phyloP scores from a whole-genome alignment of 2,888 invertebrate genomes.

The Beris chalybata region DNA sequence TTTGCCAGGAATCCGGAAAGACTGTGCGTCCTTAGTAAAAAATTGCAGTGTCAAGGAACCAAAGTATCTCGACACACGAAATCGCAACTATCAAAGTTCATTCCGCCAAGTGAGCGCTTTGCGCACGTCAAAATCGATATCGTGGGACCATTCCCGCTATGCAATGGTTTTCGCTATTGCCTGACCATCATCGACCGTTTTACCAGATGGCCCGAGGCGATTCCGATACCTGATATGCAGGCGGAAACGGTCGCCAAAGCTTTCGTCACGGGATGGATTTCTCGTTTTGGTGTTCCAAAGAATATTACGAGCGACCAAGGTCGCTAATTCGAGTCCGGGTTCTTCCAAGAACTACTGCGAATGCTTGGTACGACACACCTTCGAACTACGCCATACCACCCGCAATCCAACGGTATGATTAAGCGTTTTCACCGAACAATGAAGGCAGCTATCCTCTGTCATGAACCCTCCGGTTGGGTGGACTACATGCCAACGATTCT shows the following conservation, averaged over 20 bases:
- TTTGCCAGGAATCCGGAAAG: too few species aligned
- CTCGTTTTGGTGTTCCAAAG: neutral
- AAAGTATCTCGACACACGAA: neutral
- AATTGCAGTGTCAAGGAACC: too few species aligned
- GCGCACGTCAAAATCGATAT: neutral
- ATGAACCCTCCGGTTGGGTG: neutral
- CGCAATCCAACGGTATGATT: neutral
- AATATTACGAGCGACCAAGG: slow-evolving; percentile 3
- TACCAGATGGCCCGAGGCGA: too few species aligned
- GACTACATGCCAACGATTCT: neutral
- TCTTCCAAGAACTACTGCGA: neutral
- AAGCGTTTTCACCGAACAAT: neutral
- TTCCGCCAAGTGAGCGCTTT: too few species aligned
- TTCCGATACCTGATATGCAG: too few species aligned
- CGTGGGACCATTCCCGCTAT: neutral
- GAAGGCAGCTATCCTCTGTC: neutral
- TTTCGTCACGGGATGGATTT: neutral
- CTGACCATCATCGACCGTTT: too few species aligned
- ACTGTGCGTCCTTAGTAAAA: too few species aligned
- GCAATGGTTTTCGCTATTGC: too few species aligned
- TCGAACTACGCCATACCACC: neutral
- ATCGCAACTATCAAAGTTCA: neutral
- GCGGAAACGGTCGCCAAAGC: neutral
- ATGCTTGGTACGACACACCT: neutral
- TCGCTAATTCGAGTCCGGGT: neutral